Base-by-base conservation (phyloP, 2,113 vertebrate species). In the Grammomys surdaster region DNA sequence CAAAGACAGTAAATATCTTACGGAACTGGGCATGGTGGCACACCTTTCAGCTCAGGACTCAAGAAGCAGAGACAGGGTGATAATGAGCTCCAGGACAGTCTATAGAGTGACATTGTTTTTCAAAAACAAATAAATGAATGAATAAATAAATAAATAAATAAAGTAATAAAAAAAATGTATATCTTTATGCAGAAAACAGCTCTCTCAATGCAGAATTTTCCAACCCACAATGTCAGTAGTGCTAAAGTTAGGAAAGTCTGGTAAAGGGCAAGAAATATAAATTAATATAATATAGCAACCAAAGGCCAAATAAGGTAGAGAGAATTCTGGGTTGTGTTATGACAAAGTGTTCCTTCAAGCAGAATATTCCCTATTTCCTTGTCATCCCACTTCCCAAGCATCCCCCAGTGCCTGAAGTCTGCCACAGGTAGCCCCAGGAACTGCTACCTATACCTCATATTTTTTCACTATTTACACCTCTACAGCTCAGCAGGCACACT, bases 251-350 rank as follows among this genome's bases (percentile, higher is more conserved):
- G 70, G 40, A 88, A 58, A 51, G 20, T 10, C 75, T 73, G 13
- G 43, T 54, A 26, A 46, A 69, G 3, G 4, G 19, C n/a, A 22
- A 69, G 22, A 40, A 16, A 80, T 16, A 60, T 0, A 36, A 63
- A 69, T 58, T 24, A 86, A 78, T 73, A 31, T 28, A 81, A 91
- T 84, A 8, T 2, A 70, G 10, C 19, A 85, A 77, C 22, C 28
- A 80, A 73, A 33, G 28, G n/a, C 51, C 28, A 31, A 88, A 40
- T 28, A 40, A 81, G 80, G 7, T 0, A 22, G 31, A 12, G 22
- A 40, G 43, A 26, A 58, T 36, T 4, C 48, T 43, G 31, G 31
- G 3, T 11, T 22, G 13, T 11, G 3, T 17, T 0, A 0, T 2
- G 5, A 31, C 20, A 1, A 43, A 60, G 20, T 5, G 16, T 43